phyloP scores from a whole-genome alignment of 2,888 invertebrate species.

The Agapetus fuscipes region DNA sequence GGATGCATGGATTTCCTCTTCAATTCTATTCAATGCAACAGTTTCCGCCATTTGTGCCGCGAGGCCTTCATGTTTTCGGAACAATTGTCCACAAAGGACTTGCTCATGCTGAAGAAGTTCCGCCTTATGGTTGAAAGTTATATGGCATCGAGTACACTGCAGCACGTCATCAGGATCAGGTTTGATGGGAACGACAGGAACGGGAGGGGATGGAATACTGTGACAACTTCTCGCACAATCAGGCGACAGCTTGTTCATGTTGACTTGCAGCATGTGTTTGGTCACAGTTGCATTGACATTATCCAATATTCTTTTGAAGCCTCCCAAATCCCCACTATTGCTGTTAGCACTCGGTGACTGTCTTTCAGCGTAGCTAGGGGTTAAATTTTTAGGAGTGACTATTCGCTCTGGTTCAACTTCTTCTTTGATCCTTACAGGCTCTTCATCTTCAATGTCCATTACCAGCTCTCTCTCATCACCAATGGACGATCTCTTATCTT shows the following conservation, averaged over 20 bases:
- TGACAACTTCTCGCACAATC: slow-evolving; percentile 40
- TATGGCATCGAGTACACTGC: slow-evolving; percentile 50
- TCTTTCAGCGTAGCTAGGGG: slow-evolving; percentile 21
- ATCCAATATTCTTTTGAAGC: slow-evolving; percentile 62
- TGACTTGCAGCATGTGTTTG: slow-evolving; percentile 61
- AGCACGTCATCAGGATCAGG: slow-evolving; percentile 36
- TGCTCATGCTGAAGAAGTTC: slow-evolving; percentile 66
- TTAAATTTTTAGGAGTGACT: slow-evolving; percentile 14
- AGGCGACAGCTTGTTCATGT: slow-evolving; percentile 56
- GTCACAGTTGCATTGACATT: slow-evolving; percentile 66
- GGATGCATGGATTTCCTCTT: slow-evolving; percentile 41
- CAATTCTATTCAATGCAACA: slow-evolving; percentile 44
- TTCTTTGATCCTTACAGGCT: slow-evolving; percentile 38
- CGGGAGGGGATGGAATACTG: slow-evolving; percentile 31
- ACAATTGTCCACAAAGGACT: slow-evolving; percentile 46
- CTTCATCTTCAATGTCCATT: slow-evolving; percentile 58
- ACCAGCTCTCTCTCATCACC: slow-evolving; percentile 51
- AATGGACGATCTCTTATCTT: slow-evolving; percentile 41
- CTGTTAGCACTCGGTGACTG: slow-evolving; percentile 27
- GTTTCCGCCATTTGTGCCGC: slow-evolving; percentile 69
- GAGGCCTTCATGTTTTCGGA: slow-evolving; percentile 59
- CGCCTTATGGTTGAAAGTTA: slow-evolving; percentile 46
- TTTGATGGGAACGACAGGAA: slow-evolving; percentile 31
- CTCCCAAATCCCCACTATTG: slow-evolving; percentile 48
- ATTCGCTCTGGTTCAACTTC: slow-evolving; percentile 30